Evolutionary conservation across 2,113 vertebrate genomes (phyloP).

Genomic region (Cichladusa arquata): DNA sequence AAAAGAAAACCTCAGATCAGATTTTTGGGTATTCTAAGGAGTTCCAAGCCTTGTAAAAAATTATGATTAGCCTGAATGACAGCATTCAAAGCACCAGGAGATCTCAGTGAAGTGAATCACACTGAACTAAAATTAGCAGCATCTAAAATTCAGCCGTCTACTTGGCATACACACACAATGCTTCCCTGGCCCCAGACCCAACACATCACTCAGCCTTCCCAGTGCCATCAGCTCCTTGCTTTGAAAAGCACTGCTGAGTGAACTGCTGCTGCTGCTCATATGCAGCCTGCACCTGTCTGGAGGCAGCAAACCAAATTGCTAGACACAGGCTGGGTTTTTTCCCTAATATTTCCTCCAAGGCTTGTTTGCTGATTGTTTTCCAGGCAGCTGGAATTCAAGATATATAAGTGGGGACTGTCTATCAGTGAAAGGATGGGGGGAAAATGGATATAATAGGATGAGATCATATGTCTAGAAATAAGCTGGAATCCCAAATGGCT

Average conservation of each 20-base stretch:
- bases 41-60: constrained; percentile 4
- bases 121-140: constrained; percentile 53
- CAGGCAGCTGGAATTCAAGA: not conserved
- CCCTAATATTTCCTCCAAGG: not conserved
- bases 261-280: not conserved
- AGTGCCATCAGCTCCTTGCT: not conserved
- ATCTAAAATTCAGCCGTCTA: not conserved
- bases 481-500: not conserved
- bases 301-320: not conserved
- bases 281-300: constrained; percentile 4
- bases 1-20: not conserved
- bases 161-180: not conserved
- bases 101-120: not conserved
- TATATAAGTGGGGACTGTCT: not conserved
- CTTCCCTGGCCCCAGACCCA: not conserved
- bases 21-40: not conserved
- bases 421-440: not conserved
- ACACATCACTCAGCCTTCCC: not conserved
- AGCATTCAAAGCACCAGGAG: not conserved
- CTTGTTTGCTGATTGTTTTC: not conserved
- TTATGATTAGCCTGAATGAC: not conserved
- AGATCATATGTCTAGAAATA: not conserved
- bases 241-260: not conserved
- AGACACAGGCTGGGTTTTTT: fast-evolving
- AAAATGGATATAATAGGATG: not conserved